Evolutionary conservation across 2,113 vertebrate genomes (phyloP), one percentile per base, ranked within the genome.

Genomic region (Hemibagrus wyckioides): DNA sequence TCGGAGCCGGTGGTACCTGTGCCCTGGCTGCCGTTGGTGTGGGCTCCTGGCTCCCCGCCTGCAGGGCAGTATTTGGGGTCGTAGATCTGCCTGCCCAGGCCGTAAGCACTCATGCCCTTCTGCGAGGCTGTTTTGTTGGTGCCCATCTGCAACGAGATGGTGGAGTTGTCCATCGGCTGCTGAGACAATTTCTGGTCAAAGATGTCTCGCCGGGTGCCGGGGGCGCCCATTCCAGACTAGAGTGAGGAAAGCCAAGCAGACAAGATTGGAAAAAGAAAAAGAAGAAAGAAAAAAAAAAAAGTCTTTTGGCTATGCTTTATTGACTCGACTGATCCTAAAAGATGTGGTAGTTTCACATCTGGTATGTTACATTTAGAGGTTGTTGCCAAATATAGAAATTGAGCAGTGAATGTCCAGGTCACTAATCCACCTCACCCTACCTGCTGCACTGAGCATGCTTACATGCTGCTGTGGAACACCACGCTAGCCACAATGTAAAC

Each of bases 61-160:
- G 96, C 94, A 85, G 96, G 94, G 84, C 96, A 97, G 93, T 97
- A 97, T 88, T 97, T 97, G 91, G 96, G 96, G 85, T 97, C 96
- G 1, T 97, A 97, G 25, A 97, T 96, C 92, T 97, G 97, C 81
- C 96, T 95, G 93, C 97, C 97, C n/a, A 97, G 96, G 90, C 97
- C 96, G 0, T 97, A 97, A 65, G 96, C 96, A 1, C 96, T 97
- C 96, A 97, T 97, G 69, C 96, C 97, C 87, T 96, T 97, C 93
- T 97, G 97, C 30, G 96, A 97, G 28, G 97, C 96, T 9, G 96
- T 96, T 93, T 97, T 97, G 93, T 97, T 97, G 93, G 96, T 97
- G 82, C 97, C 97, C 97, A 97, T 97, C 94, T 97, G 96, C 91
- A 97, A 94, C 0, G 96, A 97, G 92, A 97, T 97, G 1, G 97